Base-by-base conservation (phyloP, 2,888 invertebrate genomes). In the Tridacna crocea region DNA sequence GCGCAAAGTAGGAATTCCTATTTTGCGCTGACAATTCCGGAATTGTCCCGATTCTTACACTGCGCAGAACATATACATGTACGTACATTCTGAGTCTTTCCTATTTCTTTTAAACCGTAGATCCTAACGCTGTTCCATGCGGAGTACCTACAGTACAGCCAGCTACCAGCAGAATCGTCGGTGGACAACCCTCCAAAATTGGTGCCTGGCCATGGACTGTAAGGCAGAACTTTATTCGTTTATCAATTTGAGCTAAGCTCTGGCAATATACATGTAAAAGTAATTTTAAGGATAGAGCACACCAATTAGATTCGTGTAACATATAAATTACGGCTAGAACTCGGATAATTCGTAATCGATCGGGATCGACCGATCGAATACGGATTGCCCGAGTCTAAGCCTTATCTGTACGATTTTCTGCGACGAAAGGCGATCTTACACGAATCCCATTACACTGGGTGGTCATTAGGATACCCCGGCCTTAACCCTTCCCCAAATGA, bases 191-290 rank as follows among this genome's bases (percentile, higher is more conserved):
- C 17, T 83, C 86, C 11, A 68, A 26, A 0, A 81, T 80, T 2
- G 83, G 83, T 6, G 81, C 86, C 3, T 86, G 86, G 86, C 86
- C 86, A 27, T 83, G 80, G 81, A 80, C 77, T 66, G 86, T 86
- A 82, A 79, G 47, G 26, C 36, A 17, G 19, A 22, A n/a, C 10
- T 36, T 27, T 68, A 24, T 19, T 36, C 10, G n/a, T 61, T 61
- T 55, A 55, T 17, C 2, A 55, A 19, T 55, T 55, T 36, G 36
- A n/a, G n/a, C n/a, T n/a, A n/a, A n/a, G n/a, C 51, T 13, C 17
- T 36, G 27, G 10, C 11, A 11, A 27, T 15, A 66, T n/a, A 61
- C 61, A 61, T 61, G 17, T n/a, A n/a, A n/a, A 61, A 61, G 22
- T 61, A 51, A 51, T 22, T 61, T 13, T 17, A 61, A 61, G 10